Evolutionary conservation across 2,797 vertebrate genomes (phyloP).

Genomic region (Pelobates cultripes): DNA sequence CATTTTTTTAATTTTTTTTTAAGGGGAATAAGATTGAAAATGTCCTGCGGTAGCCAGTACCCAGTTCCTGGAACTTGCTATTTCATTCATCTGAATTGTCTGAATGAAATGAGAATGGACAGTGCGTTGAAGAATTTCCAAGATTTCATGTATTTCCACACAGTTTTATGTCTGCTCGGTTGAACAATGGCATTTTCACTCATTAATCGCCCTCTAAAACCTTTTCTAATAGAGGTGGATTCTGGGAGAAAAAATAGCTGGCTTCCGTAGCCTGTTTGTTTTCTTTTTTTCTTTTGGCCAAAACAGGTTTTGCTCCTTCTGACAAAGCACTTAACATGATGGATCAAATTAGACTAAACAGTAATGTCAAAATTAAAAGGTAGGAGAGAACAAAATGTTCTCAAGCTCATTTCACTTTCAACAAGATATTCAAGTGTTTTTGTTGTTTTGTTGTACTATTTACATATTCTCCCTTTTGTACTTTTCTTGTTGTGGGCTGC

Average conservation of each 20-base stretch:
- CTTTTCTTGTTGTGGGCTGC: background rate
- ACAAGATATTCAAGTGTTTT: background rate
- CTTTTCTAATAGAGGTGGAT: conserved; percentile 42
- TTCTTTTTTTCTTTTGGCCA: background rate
- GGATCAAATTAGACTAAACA: conserved; percentile 24
- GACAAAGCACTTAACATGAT: conserved; percentile 48
- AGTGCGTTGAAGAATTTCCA: conserved; percentile 57
- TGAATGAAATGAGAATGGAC: conserved; percentile 49
- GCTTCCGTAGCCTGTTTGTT: conserved; percentile 50
- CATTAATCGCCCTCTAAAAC: conserved; percentile 43
- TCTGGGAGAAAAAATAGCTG: conserved; percentile 49
- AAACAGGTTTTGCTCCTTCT: conserved; percentile 36
- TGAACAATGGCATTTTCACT: conserved; percentile 46
- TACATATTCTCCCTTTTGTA: conserved; percentile 27
- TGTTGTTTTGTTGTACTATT: conserved; percentile 10
- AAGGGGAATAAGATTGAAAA: conserved; percentile 48
- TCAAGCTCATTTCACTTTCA: background rate
- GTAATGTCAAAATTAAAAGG: background rate
- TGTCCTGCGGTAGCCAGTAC: background rate
- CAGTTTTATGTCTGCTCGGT: conserved; percentile 49
- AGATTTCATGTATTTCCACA: conserved; percentile 52
- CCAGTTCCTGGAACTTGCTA: background rate
- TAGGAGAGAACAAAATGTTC: conserved; percentile 14
- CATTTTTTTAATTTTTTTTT: conserved; percentile 35
- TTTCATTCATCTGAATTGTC: conserved; percentile 25